Base-by-base conservation (phyloP, 2,113 vertebrate genomes). In the Dunckerocampus dactyliophorus region DNA sequence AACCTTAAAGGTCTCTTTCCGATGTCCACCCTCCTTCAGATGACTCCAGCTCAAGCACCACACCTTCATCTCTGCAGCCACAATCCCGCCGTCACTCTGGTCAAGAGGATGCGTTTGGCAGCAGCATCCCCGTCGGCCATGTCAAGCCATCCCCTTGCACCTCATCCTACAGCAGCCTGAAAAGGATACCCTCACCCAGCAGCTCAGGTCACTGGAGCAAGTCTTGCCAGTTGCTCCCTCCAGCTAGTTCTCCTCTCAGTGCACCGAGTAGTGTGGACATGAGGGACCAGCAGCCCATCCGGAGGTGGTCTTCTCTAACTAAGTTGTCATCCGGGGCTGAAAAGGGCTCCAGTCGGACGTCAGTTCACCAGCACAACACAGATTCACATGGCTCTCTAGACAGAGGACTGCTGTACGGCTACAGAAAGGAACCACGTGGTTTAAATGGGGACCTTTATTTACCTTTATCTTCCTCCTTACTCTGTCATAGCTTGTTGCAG, bases 11-110 rank as follows among this genome's bases (percentile, higher is more conserved):
- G 15, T 50, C 4, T 21, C 21, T 8, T 57, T 47, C 13, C 19
- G 34, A 7, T 52, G 48, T 76, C 21, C 82, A 43, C 89, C 16
- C 80, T 54, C 62, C 66, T 61, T 8, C 85, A 97, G 96, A 97
- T 83, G 93, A 96, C 80, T 95, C 93, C 80, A 93, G 93, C 54
- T 95, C 94, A 73, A 95, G 93, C 72, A 92, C 93, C 67, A 90
- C 92, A 0, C 91, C 92, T 42, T 91, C 89, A 3, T 94, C 68
- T 21, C 60, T 69, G 47, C 77, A 62, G 15, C 60, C 59, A 1
- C 34, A 60, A 7, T 14, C 59, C 0, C 68, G 67, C 19, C 69
- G 37, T 19, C 92, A 67, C 92, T 88, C 85, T 75, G 81, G 22
- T 91, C 9, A 80, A 89, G 81, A 91, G 61, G 88, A 90, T 2